A percentile compares a stretch with the other conserved stretches of the same genome.
These are phyloP conservation scores for Ctena decussata DNA, from an alignment of 2,888 invertebrate species.

Conservation along the genomic window DNA sequence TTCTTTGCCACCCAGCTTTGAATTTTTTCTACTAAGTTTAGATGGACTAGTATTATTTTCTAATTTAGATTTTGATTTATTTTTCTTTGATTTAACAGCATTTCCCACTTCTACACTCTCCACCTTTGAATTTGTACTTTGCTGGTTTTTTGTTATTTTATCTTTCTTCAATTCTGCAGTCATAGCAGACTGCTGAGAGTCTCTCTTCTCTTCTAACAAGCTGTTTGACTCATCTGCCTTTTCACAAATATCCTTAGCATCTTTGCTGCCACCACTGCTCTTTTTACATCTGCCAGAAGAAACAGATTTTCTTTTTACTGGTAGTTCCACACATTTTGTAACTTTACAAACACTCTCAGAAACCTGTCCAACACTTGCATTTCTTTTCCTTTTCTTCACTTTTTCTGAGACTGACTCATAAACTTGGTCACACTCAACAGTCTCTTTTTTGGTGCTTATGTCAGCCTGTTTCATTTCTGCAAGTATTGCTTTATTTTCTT, in stretches of 20 bases:
- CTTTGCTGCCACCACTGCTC: neutral
- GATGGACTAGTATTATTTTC: neutral
- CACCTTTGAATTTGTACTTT: neutral
- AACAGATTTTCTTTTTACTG: neutral
- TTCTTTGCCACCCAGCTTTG: neutral
- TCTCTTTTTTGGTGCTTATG: neutral
- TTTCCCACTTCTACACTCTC: neutral
- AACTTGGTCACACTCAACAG: neutral
- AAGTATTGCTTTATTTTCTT: neutral
- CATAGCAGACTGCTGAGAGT: too few species aligned
- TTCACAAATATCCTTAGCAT: neutral
- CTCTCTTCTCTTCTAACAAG: neutral
- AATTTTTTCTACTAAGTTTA: neutral
- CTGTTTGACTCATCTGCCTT: neutral
- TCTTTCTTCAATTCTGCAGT: neutral
- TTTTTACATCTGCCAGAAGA: neutral
- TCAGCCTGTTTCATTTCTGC: too few species aligned
- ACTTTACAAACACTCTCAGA: neutral
- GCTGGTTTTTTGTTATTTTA: neutral
- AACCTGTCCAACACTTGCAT: neutral
- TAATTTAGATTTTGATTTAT: neutral
- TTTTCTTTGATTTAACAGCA: neutral
- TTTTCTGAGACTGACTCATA: constrained; percentile 8
- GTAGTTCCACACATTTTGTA: neutral
- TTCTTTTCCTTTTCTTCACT: constrained; percentile 8